phyloP scores from a whole-genome alignment of 2,888 invertebrate species.

The Noctua comes region DNA sequence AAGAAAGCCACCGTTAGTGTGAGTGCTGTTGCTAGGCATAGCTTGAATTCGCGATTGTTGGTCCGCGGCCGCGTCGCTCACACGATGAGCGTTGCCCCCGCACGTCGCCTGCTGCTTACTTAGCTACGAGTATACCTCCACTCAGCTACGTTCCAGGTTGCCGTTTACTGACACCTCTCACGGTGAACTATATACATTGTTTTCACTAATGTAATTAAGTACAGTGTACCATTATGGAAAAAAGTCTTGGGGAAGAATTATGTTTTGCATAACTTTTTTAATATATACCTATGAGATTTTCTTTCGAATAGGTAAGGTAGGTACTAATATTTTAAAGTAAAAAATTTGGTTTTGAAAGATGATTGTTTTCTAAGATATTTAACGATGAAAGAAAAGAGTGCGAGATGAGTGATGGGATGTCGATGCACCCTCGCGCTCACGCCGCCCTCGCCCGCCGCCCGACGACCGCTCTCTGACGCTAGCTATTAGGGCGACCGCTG shows the following conservation, averaged over 20 bases:
- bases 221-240: conserved; percentile 7
- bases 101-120: conserved; percentile 69
- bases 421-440: conserved; percentile 47
- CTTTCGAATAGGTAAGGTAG: no score
- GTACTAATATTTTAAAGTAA: neutral
- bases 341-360: neutral
- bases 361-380: conserved; percentile 18
- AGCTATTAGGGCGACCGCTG: conserved; percentile 83
- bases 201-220: conserved; percentile 68
- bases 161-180: conserved; percentile 77
- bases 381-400: conserved; percentile 22
- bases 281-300: neutral
- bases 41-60: conserved; percentile 88
- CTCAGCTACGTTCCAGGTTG: conserved; percentile 69
- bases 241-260: neutral
- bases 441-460: conserved; percentile 66
- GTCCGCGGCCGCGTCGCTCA: conserved; percentile 85
- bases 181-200: conserved; percentile 75
- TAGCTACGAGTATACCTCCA: conserved; percentile 63
- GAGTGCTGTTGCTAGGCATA: conserved; percentile 88
- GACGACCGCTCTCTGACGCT: conserved; percentile 74
- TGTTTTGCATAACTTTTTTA: neutral
- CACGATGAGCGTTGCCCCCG: conserved; percentile 89
- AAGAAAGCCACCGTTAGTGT: conserved; percentile 84
- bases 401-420: conserved; percentile 41